Conservation (phyloP, 2,113 vertebrate species). For the Carassius auratus region DNA sequence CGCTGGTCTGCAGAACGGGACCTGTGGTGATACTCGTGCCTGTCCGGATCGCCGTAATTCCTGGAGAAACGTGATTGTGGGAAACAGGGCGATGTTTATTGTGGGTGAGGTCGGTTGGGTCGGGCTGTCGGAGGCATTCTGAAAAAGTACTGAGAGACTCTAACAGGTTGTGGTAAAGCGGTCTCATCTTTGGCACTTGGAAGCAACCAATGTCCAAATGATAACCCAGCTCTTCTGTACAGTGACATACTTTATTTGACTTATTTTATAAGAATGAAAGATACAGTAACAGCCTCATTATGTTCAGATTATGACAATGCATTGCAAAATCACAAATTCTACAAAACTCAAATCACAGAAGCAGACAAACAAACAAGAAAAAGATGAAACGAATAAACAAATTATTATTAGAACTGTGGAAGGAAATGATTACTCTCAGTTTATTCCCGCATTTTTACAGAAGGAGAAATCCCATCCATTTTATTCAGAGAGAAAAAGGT, state of each 20-base stretch:
- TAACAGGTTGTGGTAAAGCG: not conserved
- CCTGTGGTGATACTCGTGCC: slow-evolving; percentile 98
- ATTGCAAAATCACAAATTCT: not conserved
- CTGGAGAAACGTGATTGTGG: slow-evolving; percentile 73
- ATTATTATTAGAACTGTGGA: not conserved
- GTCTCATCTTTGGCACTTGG: not conserved
- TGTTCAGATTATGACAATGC: not conserved
- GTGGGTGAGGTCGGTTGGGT: not conserved
- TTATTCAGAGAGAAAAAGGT: not conserved
- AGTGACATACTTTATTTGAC: not conserved
- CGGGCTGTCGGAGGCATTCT: not conserved
- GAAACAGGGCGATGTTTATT: slow-evolving; percentile 14
- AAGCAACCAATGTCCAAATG: not conserved
- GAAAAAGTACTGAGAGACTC: not conserved
- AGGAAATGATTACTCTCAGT: not conserved
- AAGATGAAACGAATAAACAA: not conserved
- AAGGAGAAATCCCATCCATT: slow-evolving; percentile 14
- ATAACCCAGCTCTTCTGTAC: not conserved
- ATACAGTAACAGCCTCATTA: not conserved
- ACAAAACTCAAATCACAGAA: not conserved
- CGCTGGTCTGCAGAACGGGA: slow-evolving; percentile 97
- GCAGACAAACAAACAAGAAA: not conserved
- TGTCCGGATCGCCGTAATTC: slow-evolving; percentile 95
- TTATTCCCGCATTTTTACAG: not conserved
- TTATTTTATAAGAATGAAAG: not conserved